Percentiles rank a stretch among this genome's conserved stretches.
Evolutionary conservation across 2,888 invertebrate genomes (phyloP).

Genomic region (Ophonus ardosiacus): DNA sequence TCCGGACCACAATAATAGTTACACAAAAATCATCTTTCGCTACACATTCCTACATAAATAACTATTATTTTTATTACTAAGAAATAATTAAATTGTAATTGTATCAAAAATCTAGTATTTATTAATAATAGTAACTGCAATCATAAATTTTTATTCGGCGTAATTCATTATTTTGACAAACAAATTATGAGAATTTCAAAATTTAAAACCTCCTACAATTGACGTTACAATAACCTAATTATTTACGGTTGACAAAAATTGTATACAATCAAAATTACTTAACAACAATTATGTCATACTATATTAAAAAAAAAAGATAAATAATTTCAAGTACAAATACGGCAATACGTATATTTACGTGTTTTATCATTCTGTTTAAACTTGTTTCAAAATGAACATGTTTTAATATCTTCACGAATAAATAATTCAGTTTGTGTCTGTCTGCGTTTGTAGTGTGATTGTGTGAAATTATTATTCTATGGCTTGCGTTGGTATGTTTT

Average conservation of each 20-base stretch:
- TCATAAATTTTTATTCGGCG: no score
- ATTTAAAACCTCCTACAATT: neutral
- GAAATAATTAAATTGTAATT: no score
- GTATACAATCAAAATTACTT: neutral
- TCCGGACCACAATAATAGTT: no score
- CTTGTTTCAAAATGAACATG: neutral
- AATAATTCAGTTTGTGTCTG: neutral
- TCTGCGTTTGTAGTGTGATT: neutral
- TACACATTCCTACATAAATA: no score
- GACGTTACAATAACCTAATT: neutral
- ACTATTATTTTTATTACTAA: no score
- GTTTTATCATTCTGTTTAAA: neutral
- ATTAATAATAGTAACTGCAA: no score
- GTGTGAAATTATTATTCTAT: constrained; percentile 20
- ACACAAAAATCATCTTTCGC: no score
- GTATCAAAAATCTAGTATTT: no score
- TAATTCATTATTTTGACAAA: neutral
- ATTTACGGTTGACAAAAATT: neutral
- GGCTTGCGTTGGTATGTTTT: constrained; percentile 2
- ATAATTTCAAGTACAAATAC: constrained; percentile 9
- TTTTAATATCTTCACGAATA: neutral
- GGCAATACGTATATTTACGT: neutral
- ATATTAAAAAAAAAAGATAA: neutral
- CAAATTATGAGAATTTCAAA: neutral
- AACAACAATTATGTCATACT: neutral